Percentiles rank a stretch among this genome's conserved stretches.
Conservation (phyloP, 2,113 vertebrate species). For the Dipodomys stephensi region DNA sequence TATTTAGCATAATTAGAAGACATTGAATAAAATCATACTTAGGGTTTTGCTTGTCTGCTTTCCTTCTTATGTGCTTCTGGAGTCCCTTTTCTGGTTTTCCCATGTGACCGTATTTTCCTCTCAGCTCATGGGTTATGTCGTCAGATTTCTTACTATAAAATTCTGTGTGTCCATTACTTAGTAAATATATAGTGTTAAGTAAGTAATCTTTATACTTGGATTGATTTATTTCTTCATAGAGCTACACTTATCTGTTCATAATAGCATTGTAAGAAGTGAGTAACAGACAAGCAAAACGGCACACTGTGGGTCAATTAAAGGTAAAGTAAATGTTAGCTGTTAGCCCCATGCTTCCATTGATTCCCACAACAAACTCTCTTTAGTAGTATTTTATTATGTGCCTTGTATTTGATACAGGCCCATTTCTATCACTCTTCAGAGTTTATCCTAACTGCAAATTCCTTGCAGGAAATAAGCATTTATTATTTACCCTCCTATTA, state of each 20-base stretch:
- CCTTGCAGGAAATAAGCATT: conserved; percentile 33
- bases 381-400: background rate
- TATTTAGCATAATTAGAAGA: conserved; percentile 25
- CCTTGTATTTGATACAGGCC: conserved; percentile 47
- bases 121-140: background rate
- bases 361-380: background rate
- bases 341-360: background rate
- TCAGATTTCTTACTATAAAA: conserved; percentile 15
- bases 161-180: conserved; percentile 31
- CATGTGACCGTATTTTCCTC: conserved; percentile 6
- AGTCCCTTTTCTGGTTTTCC: conserved; percentile 59
- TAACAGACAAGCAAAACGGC: conserved; percentile 38
- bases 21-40: conserved; percentile 8
- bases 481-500: conserved; percentile 56
- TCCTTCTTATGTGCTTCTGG: conserved; percentile 46
- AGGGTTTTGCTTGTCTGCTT: conserved; percentile 28
- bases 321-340: conserved; percentile 33
- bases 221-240: conserved; percentile 43
- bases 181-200: conserved; percentile 24
- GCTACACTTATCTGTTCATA: conserved; percentile 54
- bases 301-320: conserved; percentile 19
- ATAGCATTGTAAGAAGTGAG: conserved; percentile 59
- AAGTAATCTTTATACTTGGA: conserved; percentile 50
- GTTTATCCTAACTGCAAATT: conserved; percentile 44
- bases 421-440: conserved; percentile 23